Base-by-base conservation (phyloP, 2,113 vertebrate species). In the Lamprologus callipterus region DNA sequence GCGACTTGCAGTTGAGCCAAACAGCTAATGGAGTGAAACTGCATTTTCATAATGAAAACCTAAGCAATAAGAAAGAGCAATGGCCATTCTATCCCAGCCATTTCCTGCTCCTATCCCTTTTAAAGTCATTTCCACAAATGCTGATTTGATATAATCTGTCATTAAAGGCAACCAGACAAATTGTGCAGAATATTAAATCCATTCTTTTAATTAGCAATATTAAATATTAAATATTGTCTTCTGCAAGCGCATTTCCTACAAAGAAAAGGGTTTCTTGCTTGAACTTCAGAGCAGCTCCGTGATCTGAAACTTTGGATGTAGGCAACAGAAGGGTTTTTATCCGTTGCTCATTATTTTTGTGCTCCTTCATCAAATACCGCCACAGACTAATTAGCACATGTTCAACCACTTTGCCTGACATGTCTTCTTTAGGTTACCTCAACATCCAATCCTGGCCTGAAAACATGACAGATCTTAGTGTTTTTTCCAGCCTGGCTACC, bases 381-480 rank as follows among this genome's bases (percentile, higher is more conserved):
- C 26, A 78, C 45, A 33, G 28, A 49, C 45, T 78, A 78, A 78
- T 78, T 78, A 78, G 37, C 37, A n/a, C 54, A n/a, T 45, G 47
- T 28, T 55, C 26, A 75, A 35, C 19, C 16, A 54, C 10, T 73
- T 82, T 21, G 23, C 70, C 9, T 57, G 5, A n/a, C 83, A 53
- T 57, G 89, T 85, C 84, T 78, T 89, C 86, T 89, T n/a, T 63
- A 99, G 99, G 99, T 54, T 99, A 96, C 92, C 95, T 99, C 90
- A 99, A 99, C 88, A 99, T 99, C 90, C 99, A 99, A 70, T 98
- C 98, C 0, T 99, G 99, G 99, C 99, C 98, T 3, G 97, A 98
- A 93, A 99, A 99, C 87, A 99, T 99, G 98, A 99, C 98, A 0
- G 98, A 99, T 94, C 97, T 99, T 93, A 96, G 97, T 63, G 98